Percentiles rank a stretch among this genome's conserved stretches.
Conservation (phyloP, 2,888 invertebrate species). For the Xestia rhomboidea region DNA sequence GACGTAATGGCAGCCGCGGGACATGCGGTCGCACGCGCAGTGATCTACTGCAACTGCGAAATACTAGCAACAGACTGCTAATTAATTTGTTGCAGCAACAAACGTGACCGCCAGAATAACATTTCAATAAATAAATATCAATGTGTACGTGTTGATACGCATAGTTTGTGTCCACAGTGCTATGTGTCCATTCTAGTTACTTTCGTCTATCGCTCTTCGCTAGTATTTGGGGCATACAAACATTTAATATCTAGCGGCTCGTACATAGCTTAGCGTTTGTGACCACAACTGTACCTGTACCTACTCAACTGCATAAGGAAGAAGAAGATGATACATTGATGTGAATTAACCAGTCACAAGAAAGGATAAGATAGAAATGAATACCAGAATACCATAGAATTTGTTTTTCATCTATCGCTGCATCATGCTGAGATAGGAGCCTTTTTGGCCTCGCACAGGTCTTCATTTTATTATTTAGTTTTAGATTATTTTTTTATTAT, state of each 20-base stretch:
- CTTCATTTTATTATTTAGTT: too few species aligned
- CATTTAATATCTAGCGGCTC: neutral
- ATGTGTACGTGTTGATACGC: neutral
- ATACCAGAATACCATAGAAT: too few species aligned
- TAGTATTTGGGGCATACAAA: neutral
- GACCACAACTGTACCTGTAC: neutral
- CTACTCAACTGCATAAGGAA: neutral
- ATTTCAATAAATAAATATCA: neutral
- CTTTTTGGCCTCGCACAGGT: too few species aligned
- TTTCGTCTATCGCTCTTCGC: neutral
- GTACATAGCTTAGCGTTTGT: neutral
- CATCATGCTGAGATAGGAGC: too few species aligned
- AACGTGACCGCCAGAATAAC: slow-evolving; percentile 1
- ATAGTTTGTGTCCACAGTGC: neutral
- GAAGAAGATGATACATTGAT: neutral
- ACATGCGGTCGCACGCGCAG: slow-evolving; percentile 34
- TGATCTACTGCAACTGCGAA: slow-evolving; percentile 34
- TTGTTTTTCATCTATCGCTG: too few species aligned
- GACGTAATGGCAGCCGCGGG: slow-evolving; percentile 1
- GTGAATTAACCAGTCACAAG: neutral
- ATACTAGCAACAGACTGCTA: slow-evolving; percentile 11
- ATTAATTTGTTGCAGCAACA: slow-evolving; percentile 50
- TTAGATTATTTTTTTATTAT: too few species aligned
- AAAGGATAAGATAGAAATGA: neutral
- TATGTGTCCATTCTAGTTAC: neutral